phyloP scores from a whole-genome alignment of 2,113 vertebrate species.

The Isurus oxyrinchus region DNA sequence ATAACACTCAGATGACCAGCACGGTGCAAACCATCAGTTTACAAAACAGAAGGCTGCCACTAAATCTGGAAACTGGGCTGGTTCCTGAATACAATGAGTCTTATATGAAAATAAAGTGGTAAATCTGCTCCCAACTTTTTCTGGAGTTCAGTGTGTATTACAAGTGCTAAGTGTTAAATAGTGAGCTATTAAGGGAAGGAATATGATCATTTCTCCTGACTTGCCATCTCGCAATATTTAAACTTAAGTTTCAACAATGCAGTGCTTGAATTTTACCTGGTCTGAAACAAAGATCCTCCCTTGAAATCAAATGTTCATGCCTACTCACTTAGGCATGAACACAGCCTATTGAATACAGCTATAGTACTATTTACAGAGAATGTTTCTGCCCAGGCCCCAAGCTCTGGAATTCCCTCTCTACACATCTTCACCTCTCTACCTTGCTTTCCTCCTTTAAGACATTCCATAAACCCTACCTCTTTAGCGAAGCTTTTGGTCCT shows the following conservation, averaged over 20 bases:
- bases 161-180: not conserved
- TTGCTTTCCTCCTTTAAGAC: too few relatives aligned
- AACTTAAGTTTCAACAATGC: not conserved
- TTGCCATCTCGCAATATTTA: not conserved
- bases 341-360: not conserved
- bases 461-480: too few relatives aligned
- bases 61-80: not conserved
- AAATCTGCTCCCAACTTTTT: not conserved
- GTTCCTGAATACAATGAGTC: not conserved
- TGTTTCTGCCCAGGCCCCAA: not conserved
- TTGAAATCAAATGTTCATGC: not conserved
- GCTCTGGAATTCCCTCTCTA: too few relatives aligned
- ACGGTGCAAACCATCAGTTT: too few relatives aligned
- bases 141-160: not conserved
- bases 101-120: not conserved
- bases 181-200: not conserved
- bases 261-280: not conserved
- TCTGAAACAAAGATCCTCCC: not conserved
- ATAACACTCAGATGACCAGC: too few relatives aligned
- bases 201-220: not conserved
- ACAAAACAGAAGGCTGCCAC: too few relatives aligned
- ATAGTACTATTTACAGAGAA: not conserved
- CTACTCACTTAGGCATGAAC: not conserved
- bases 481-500: too few relatives aligned
- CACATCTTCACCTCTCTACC: too few relatives aligned